These are phyloP conservation scores for Mus musculus DNA, from an alignment of 2,113 vertebrate genomes.

Conservation along the genomic window DNA sequence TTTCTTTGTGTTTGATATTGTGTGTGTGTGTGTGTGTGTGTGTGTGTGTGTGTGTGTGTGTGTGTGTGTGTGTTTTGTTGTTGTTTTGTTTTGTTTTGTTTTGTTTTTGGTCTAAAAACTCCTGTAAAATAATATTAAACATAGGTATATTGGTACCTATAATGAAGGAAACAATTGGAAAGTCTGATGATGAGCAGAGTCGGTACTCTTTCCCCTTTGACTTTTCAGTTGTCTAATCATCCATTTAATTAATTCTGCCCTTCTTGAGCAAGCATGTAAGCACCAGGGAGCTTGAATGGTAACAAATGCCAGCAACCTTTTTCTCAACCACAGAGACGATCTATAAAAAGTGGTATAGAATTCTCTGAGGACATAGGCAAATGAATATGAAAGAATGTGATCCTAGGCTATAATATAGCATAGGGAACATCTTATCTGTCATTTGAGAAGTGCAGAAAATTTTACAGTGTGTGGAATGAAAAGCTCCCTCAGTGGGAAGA, in stretches of 20 bases:
- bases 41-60: no score
- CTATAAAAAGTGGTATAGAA: not conserved
- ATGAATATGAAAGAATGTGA: not conserved
- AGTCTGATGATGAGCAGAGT: not conserved
- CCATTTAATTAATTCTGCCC: not conserved
- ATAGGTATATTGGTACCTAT: not conserved
- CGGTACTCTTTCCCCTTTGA: not conserved
- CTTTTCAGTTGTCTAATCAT: not conserved
- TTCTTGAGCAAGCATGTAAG: not conserved
- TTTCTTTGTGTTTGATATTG: not conserved
- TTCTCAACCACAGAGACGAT: not conserved
- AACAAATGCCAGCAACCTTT: not conserved
- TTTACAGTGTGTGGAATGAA: not conserved
- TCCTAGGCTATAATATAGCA: not conserved
- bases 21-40: no score
- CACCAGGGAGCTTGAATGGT: not conserved
- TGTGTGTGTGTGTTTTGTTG: no score
- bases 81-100: not conserved
- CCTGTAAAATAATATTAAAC: not conserved
- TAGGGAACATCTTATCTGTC: not conserved
- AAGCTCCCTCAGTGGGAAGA: not conserved
- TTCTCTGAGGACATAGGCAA: not conserved
- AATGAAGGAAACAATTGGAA: not conserved
- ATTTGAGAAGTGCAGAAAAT: slow-evolving; percentile 58
- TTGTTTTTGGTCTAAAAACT: not conserved